Conservation (phyloP, 1,140 invertebrate species). For the Cryptotermes secundus region DNA sequence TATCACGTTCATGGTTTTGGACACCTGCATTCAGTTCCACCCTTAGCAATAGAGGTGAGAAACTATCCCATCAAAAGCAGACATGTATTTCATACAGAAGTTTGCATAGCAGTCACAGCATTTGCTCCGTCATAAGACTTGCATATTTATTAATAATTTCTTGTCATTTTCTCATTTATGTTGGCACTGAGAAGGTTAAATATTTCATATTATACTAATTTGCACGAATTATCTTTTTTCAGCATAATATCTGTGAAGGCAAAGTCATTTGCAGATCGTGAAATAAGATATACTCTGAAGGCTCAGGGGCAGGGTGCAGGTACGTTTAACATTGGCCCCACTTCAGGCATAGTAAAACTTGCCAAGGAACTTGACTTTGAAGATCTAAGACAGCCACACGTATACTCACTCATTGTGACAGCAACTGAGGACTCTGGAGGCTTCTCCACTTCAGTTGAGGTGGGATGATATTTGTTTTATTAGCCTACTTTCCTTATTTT, state of each 20-base stretch:
- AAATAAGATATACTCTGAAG: slow-evolving; percentile 91
- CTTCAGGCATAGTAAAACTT: slow-evolving; percentile 89
- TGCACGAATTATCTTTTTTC: slow-evolving; percentile 47
- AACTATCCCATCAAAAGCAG: too few species aligned
- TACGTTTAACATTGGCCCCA: slow-evolving; percentile 92
- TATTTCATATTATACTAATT: neutral
- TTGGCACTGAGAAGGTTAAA: neutral
- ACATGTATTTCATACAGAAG: too few species aligned
- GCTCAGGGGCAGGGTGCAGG: slow-evolving; percentile 91
- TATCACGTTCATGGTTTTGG: too few species aligned
- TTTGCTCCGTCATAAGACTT: too few species aligned
- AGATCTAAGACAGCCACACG: slow-evolving; percentile 88
- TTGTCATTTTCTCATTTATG: neutral
- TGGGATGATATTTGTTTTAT: slow-evolving; percentile 43
- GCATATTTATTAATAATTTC: neutral
- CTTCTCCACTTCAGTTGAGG: slow-evolving; percentile 92
- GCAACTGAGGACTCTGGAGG: slow-evolving; percentile 94
- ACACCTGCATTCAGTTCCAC: too few species aligned
- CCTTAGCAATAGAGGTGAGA: too few species aligned
- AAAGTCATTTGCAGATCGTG: slow-evolving; percentile 92
- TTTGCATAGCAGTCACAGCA: too few species aligned
- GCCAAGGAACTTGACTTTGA: slow-evolving; percentile 95
- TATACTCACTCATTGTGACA: slow-evolving; percentile 87
- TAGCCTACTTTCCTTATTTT: too few species aligned
- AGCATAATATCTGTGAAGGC: slow-evolving; percentile 95